Evolutionary conservation across 2,888 invertebrate genomes (phyloP), one percentile per base, ranked within the genome.

Genomic region (Pachydiplax longipennis): DNA sequence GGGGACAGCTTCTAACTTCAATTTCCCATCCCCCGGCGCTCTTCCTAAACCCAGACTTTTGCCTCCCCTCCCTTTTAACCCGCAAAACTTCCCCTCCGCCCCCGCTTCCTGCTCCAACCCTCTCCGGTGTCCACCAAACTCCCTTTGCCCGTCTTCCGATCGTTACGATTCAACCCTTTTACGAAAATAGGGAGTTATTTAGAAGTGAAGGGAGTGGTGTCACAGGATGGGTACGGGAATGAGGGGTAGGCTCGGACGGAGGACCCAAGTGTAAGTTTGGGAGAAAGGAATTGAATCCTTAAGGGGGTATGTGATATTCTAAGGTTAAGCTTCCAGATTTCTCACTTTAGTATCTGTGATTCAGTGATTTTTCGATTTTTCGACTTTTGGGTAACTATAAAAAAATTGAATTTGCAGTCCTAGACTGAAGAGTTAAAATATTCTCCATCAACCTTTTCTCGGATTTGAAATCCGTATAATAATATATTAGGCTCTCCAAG

Each of bases 51-150:
- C 82, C 82, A 13, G 25, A n/a, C 82, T 35, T 58, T 35, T 35
- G 53, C 35, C 83, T 35, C n/a, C 15, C 4, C 82, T 35, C 83
- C 61, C 40, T 37, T 65, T 61, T 87, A 87, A 61, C 87, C 61
- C 58, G 35, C 83, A 83, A 83, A 83, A 87, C 87, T 87, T 87
- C 61, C 87, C 87, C 87, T 61, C 58, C 83, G 10, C 48, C 31
- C 82, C 82, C 81, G 44, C 48, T 10, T n/a, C 83, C 35, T 18
- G 0, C 35, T 58, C 35, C 37, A 35, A 58, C 18, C 61, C 37
- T 87, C 83, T 83, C 83, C 22, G 83, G 58, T 83, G 87, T 87
- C 87, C 87, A 87, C 87, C 87, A 61, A 87, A 83, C 35, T 35
- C 58, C 61, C 87, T 61, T 61, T 37, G 37, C 15, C 58, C 61